Percentiles rank a stretch among this genome's conserved stretches.
These are phyloP conservation scores for Temnothorax longispinosus DNA, from an alignment of 1,140 invertebrate genomes.

Conservation along the genomic window DNA sequence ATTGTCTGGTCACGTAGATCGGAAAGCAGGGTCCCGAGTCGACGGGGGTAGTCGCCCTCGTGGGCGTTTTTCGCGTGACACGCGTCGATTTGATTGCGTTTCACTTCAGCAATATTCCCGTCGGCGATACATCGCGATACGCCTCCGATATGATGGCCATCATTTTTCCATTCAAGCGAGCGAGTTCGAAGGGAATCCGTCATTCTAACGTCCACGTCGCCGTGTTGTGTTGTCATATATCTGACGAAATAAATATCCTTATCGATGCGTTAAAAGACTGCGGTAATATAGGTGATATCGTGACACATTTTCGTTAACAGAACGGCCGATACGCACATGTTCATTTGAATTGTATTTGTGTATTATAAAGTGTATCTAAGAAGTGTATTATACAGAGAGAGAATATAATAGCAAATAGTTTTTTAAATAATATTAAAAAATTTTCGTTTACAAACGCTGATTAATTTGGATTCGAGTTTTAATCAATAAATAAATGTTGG, in stretches of 20 bases:
- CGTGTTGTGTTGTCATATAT: not conserved
- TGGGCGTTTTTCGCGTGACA: not conserved
- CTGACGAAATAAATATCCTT: not conserved
- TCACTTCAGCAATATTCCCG: conserved; percentile 19
- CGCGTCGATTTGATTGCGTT: conserved; percentile 37
- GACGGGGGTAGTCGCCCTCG: not conserved
- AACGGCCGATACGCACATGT: not conserved
- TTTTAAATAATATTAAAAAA: not conserved
- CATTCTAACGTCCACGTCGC: not conserved
- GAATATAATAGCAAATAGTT: not conserved
- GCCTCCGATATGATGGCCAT: not conserved
- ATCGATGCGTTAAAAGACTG: not conserved
- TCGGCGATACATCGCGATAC: conserved; percentile 1
- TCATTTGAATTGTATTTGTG: not conserved
- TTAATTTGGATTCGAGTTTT: not conserved
- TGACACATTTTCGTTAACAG: not conserved
- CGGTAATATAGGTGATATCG: not conserved
- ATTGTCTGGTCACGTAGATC: conserved; percentile 37
- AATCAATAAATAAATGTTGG: not conserved
- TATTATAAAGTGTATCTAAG: not conserved
- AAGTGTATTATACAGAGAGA: not conserved
- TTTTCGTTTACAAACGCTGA: not conserved
- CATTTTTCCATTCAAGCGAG: conserved; percentile 10
- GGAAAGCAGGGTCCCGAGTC: not conserved
- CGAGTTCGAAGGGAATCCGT: not conserved